Conservation (phyloP, 2,797 vertebrate species). For the Girardinus metallicus region DNA sequence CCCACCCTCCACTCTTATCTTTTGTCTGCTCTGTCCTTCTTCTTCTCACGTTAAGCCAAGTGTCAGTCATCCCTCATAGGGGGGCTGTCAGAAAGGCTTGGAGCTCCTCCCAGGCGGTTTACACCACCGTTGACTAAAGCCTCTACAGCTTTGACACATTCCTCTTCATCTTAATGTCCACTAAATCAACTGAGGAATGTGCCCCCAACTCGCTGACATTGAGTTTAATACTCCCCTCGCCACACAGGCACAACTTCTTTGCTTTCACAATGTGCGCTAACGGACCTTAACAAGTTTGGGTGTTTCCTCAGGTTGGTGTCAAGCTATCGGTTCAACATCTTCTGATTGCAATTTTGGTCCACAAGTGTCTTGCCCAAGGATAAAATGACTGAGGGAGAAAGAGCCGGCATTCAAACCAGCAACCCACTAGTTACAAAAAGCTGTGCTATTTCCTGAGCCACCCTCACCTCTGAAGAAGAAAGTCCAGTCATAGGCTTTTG, state of each 20-base stretch:
- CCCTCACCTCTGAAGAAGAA: background rate
- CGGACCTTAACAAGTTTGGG: conserved; percentile 3
- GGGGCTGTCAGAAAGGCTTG: conserved; percentile 45
- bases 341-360: background rate
- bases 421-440: too few relatives aligned
- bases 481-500: background rate
- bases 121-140: conserved; percentile 63
- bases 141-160: conserved; percentile 79
- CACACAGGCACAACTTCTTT: conserved; percentile 35
- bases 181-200: conserved; percentile 84
- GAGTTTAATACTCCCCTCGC: conserved; percentile 44
- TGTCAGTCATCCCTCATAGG: conserved; percentile 68
- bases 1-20: background rate
- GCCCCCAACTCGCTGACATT: conserved; percentile 52
- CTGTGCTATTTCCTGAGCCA: background rate
- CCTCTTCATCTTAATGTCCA: conserved; percentile 79
- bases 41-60: conserved; percentile 53
- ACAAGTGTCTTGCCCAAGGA: background rate
- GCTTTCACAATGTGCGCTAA: conserved; percentile 35
- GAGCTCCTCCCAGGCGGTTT: conserved; percentile 62
- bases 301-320: background rate
- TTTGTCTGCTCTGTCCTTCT: conserved; percentile 47
- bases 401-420: too few relatives aligned
- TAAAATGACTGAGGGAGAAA: too few relatives aligned
- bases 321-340: background rate